phyloP scores from a whole-genome alignment of 1,140 invertebrate genomes.

The Philotrypesis tridentata region DNA sequence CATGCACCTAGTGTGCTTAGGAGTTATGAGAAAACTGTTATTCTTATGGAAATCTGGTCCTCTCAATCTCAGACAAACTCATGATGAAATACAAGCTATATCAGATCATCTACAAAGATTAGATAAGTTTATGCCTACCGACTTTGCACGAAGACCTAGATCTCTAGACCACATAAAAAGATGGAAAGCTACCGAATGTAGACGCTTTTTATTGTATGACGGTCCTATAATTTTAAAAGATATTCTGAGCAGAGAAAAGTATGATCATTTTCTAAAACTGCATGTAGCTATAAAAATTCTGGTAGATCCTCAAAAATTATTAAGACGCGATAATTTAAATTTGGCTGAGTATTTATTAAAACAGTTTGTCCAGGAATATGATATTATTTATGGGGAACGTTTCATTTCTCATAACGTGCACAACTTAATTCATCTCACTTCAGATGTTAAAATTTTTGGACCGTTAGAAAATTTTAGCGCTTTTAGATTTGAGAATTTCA shows the following conservation, averaged over 20 bases:
- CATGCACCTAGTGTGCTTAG: conserved; percentile 42
- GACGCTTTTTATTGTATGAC: background rate
- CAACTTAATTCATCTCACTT: background rate
- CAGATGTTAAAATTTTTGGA: background rate
- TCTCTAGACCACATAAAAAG: conserved; percentile 27
- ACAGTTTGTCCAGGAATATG: background rate
- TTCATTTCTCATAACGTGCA: too few species aligned
- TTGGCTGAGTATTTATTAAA: background rate
- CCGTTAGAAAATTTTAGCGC: conserved; percentile 18
- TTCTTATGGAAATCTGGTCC: conserved; percentile 29
- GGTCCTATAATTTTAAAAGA: conserved; percentile 17
- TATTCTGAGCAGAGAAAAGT: background rate
- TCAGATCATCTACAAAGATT: background rate
- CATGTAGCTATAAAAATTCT: conserved; percentile 3
- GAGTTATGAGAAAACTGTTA: conserved; percentile 17
- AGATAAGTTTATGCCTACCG: background rate
- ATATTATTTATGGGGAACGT: background rate
- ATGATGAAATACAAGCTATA: background rate
- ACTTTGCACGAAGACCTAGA: conserved; percentile 63
- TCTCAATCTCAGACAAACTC: background rate
- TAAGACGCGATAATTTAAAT: background rate
- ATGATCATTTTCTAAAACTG: background rate
- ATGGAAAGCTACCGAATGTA: conserved; percentile 1
- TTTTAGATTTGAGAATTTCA: conserved; percentile 18
- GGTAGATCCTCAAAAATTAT: background rate